Percentiles rank a stretch among this genome's conserved stretches.
These are phyloP conservation scores for Eolophus roseicapilla DNA, from an alignment of 2,113 vertebrate species.

Conservation along the genomic window DNA sequence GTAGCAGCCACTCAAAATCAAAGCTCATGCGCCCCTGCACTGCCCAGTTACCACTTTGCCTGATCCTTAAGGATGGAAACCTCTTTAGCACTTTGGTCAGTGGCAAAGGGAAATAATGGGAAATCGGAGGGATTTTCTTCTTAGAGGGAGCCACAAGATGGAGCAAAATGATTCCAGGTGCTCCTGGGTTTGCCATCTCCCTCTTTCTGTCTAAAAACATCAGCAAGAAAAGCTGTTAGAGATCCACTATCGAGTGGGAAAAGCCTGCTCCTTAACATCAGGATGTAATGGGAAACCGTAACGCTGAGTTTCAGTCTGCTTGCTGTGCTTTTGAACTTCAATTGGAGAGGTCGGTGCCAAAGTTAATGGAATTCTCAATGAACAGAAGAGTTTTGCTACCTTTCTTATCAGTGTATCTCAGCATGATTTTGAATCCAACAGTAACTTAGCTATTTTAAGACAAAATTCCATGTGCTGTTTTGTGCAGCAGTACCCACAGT, in stretches of 20 bases:
- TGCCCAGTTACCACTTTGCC: not conserved
- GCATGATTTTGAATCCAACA: not conserved
- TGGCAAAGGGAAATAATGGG: fast-evolving
- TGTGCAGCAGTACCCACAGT: not conserved
- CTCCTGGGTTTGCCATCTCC: not conserved
- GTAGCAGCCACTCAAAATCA: not conserved
- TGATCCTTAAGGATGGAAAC: not conserved
- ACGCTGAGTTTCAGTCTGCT: not conserved
- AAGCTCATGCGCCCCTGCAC: not conserved
- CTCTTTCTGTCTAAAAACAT: not conserved
- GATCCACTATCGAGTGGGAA: not conserved
- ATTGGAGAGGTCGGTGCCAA: not conserved
- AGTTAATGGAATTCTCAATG: not conserved
- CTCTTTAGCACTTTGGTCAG: not conserved
- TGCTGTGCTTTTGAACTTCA: not conserved
- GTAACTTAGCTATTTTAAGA: not conserved
- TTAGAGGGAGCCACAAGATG: slow-evolving; percentile 14
- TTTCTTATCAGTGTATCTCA: not conserved
- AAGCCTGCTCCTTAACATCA: not conserved
- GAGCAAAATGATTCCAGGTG: slow-evolving; percentile 9
- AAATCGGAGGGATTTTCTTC: not conserved
- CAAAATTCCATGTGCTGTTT: not conserved
- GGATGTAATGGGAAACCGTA: fast-evolving
- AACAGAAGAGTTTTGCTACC: not conserved
- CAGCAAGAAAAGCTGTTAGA: not conserved